Base-by-base conservation (phyloP, 2,888 invertebrate genomes). In the Drosophila affinis region DNA sequence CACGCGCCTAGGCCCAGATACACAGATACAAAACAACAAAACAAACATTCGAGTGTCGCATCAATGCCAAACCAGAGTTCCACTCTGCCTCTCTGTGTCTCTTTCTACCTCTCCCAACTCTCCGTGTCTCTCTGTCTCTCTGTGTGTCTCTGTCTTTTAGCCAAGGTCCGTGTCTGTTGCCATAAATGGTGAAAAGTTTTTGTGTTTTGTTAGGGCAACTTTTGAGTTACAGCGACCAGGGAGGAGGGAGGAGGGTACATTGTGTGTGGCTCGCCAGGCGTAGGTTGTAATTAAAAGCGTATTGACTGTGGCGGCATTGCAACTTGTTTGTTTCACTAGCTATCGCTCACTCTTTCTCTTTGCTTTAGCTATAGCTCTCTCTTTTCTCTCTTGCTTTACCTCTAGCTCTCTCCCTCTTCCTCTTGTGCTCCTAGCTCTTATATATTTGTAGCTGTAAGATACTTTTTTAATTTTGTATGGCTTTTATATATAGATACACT, bases 231-330 rank as follows among this genome's bases (percentile, higher is more conserved):
- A 48, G 52, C n/a, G n/a, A n/a, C n/a, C n/a, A 3, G 32, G 32
- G 10, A n/a, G 32, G 3, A 21, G 21, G 21, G 3, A 21, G 21
- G 21, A 54, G 45, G 27, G 45, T 7, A 29, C 21, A 21, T 24
- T 29, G 14, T 24, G 17, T 29, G 14, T 24, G n/a, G 24, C 49
- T 34, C n/a, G 14, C 39, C 29, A 46, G 6, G 87, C 72, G 83
- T 88, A 73, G 83, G 83, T 62, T 62, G 87, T 75, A 84, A 89
- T 84, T 84, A 84, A 84, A 84, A 89, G 85, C 89, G 70, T 88
- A 84, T 84, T 89, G 83, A 83, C 82, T 83, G 86, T 39, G 39
- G 39, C 39, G 6, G 72, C 67, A 76, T 71, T 75, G 65, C 84
- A 83, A 72, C 72, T 48, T 51, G 73, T 55, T 71, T 64, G 68